Conservation (phyloP, 2,888 invertebrate genomes). For the Brenthis hecate region DNA sequence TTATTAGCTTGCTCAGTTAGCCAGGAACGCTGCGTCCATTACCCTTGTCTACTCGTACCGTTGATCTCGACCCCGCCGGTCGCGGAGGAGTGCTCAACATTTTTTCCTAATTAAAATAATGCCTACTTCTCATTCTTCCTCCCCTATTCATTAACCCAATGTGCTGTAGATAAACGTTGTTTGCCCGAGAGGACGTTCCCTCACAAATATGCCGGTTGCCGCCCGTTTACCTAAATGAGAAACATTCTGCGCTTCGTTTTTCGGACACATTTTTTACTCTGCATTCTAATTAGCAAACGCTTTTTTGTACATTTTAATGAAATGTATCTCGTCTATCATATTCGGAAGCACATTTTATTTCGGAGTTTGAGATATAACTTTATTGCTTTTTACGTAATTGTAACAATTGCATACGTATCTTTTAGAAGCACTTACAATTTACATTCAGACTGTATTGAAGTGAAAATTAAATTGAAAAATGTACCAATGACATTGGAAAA, state of each 20-base stretch:
- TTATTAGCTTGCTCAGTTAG: slow-evolving; percentile 52
- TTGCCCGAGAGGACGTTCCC: slow-evolving; percentile 66
- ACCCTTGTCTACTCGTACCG: slow-evolving; percentile 40
- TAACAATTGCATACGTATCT: slow-evolving; percentile 10
- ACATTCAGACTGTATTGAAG: neutral
- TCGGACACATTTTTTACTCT: slow-evolving; percentile 55
- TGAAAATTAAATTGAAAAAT: slow-evolving; percentile 23
- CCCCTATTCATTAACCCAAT: slow-evolving; percentile 78
- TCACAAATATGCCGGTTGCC: slow-evolving; percentile 71
- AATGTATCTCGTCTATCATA: slow-evolving; percentile 40
- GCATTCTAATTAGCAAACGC: slow-evolving; percentile 59
- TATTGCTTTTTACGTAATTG: slow-evolving; percentile 18
- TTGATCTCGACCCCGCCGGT: slow-evolving; percentile 43
- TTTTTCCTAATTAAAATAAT: slow-evolving; percentile 82
- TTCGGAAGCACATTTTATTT: slow-evolving; percentile 24
- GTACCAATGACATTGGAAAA: slow-evolving; percentile 46
- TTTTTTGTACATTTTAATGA: slow-evolving; percentile 55
- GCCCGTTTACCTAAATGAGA: slow-evolving; percentile 64
- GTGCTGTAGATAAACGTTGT: slow-evolving; percentile 77
- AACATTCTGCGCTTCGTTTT: slow-evolving; percentile 61
- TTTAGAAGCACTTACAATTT: neutral
- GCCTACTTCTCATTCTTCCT: slow-evolving; percentile 71
- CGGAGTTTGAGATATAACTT: slow-evolving; percentile 12
- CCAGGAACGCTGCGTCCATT: slow-evolving; percentile 41
- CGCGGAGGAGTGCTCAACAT: slow-evolving; percentile 57